Conservation (phyloP, 2,888 invertebrate genomes). For the Calameuta filiformis region DNA sequence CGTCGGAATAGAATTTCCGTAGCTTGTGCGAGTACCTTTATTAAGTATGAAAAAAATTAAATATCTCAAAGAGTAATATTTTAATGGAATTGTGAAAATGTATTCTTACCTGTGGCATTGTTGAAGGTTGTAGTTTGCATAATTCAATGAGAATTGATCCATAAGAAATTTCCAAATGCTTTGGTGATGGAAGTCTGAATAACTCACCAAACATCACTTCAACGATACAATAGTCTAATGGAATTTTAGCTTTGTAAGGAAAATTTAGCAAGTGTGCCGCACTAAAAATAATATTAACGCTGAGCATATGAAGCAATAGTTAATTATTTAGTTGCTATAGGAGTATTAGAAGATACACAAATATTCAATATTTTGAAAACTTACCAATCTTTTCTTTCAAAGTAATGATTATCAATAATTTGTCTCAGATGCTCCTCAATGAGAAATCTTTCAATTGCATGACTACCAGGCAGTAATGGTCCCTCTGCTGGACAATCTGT, state of each 20-base stretch:
- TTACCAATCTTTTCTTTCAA: slow-evolving; percentile 93
- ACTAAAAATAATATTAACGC: slow-evolving; percentile 60
- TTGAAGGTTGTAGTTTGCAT: slow-evolving; percentile 95
- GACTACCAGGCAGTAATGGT: slow-evolving; percentile 91
- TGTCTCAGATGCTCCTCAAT: slow-evolving; percentile 97
- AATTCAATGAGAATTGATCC: slow-evolving; percentile 96
- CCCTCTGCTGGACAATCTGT: slow-evolving; percentile 94
- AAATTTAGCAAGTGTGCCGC: slow-evolving; percentile 92
- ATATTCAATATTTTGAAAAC: slow-evolving; percentile 25
- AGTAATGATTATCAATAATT: slow-evolving; percentile 87
- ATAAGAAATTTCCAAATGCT: slow-evolving; percentile 91
- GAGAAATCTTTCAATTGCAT: slow-evolving; percentile 96
- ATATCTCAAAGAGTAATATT: background rate
- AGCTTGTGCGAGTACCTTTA: slow-evolving; percentile 89
- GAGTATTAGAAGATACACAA: background rate
- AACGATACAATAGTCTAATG: slow-evolving; percentile 97
- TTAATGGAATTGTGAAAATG: background rate
- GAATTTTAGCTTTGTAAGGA: slow-evolving; percentile 93
- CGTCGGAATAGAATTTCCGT: slow-evolving; percentile 97
- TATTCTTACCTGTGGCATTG: slow-evolving; percentile 86
- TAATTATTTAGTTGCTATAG: background rate
- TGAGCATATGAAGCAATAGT: background rate
- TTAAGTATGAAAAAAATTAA: slow-evolving; percentile 15
- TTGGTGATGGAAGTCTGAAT: slow-evolving; percentile 90
- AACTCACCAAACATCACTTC: slow-evolving; percentile 96